Evolutionary conservation across 1,140 invertebrate genomes (phyloP).

Genomic region (Melanaphis sacchari): DNA sequence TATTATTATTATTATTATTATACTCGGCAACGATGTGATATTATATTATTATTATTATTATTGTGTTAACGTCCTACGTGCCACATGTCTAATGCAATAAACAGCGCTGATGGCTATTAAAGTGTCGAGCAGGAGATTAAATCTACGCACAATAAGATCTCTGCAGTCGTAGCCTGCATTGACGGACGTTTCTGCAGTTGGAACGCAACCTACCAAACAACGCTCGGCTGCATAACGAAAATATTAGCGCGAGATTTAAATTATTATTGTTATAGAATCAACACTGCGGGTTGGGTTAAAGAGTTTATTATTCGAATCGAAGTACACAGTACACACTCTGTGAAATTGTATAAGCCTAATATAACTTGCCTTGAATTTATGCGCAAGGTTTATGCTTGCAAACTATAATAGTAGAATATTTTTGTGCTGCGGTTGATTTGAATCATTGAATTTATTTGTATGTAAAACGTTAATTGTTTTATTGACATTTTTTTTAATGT

Average conservation of each 20-base stretch:
- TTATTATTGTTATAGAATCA: not conserved
- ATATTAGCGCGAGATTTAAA: not conserved
- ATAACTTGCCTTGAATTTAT: not conserved
- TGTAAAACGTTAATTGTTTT: not conserved
- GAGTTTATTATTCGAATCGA: too few species aligned
- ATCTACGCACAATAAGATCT: conserved; percentile 1
- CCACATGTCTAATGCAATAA: conserved; percentile 7
- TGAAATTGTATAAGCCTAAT: not conserved
- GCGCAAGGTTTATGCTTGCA: too few species aligned
- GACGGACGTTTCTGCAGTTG: not conserved
- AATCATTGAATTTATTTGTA: not conserved
- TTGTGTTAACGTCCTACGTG: not conserved
- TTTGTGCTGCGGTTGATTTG: too few species aligned
- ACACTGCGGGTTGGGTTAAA: not conserved
- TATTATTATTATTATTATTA: not conserved
- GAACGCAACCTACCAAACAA: not conserved
- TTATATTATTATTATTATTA: conserved; percentile 17
- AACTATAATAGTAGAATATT: too few species aligned
- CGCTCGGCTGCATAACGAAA: not conserved
- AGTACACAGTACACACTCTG: too few species aligned
- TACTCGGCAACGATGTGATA: not conserved
- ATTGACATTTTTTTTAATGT: not conserved
- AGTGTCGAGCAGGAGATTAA: not conserved
- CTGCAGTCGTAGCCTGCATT: not conserved
- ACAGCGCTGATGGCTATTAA: not conserved